Evolutionary conservation across 2,113 vertebrate genomes (phyloP), one percentile per base, ranked within the genome.

Genomic region (Oreotragus oreotragus): DNA sequence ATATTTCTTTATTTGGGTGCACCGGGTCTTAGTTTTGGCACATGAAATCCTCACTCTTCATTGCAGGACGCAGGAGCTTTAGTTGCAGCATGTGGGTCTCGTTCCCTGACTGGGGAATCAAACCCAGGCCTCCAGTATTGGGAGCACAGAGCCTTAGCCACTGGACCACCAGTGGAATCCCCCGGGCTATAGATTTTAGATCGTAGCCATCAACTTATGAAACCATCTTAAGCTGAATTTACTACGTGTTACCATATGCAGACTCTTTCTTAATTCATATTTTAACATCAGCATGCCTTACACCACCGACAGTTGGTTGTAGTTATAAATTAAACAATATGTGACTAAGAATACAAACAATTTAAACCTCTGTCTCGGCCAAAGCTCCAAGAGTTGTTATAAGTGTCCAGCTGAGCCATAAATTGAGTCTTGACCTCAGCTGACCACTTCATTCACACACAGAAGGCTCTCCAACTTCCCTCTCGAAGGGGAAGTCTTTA

Each of bases 181-280:
- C 36, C 36, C 43, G 36, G 70, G 33, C 25, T 55, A 0, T 0
- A 1, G 80, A 70, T 45, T 77, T 84, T 12, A 39, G 85, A 43
- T 58, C 5, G 33, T 53, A 53, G n/a, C 51, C 76, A 2, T 73
- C 51, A 5, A 3, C 39, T 53, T 36, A 0, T 1, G 39, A 36
- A 43, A 7, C 25, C 15, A 1, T 33, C 51, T 8, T 36, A 9
- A 7, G 12, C 23, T 2, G 23, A 58, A 2, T 66, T 28, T 83
- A 30, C 76, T 73, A 77, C 49, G 9, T 25, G 15, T 15, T 2
- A 1, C 8, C 45, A 0, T 2, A 2, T n/a, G 0, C 0, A 21
- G 11, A 3, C n/a, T 73, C 73, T 13, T 21, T 33, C 17, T 17
- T 19, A 11, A 49, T 9, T 0, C 1, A 13, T 10, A 17, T 64